Evolutionary conservation across 2,113 vertebrate species (phyloP), one percentile per base, ranked within the genome.

Genomic region (Pholis gunnellus): DNA sequence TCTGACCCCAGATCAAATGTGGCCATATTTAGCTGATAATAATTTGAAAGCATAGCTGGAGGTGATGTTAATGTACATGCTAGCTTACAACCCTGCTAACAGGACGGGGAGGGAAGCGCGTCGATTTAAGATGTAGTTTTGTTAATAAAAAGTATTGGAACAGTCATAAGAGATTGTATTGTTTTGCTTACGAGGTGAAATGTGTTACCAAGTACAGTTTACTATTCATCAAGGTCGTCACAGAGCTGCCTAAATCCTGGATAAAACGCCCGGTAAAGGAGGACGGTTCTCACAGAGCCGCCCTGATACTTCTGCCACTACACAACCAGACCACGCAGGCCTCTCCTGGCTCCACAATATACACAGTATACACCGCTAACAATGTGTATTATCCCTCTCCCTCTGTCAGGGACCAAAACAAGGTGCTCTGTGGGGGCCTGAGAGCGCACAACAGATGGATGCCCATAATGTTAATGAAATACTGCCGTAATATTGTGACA

Each of bases 391-490:
- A 84, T 87, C 75, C 83, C 73, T 79, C 63, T 74, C 73, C 72
- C 83, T 75, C 75, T 36, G 63, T 87, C 82, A 81, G 78, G 82
- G 86, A 86, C 86, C 81, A 86, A 90, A 91, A 88, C 88, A 89
- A 86, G 86, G 79, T 89, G 75, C 88, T 89, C 85, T 78, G 64
- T 63, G 50, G 83, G 80, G 72, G 59, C 88, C 78, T 61, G 67
- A 84, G 85, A 84, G 90, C 66, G 72, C 79, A 86, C 76, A 86
- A 68, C 93, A 94, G 93, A 94, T 92, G 92, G 93, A 91, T 74
- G 89, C 88, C 86, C 87, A 90, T 90, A 89, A 92, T 91, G 92
- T 94, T 91, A 92, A 94, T 91, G 90, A 94, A 94, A 93, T 92
- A 91, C 88, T 85, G 86, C 79, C 14, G 65, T 82, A 92, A 92